phyloP scores from a whole-genome alignment of 2,888 invertebrate species.

The Lycaena phlaeas region DNA sequence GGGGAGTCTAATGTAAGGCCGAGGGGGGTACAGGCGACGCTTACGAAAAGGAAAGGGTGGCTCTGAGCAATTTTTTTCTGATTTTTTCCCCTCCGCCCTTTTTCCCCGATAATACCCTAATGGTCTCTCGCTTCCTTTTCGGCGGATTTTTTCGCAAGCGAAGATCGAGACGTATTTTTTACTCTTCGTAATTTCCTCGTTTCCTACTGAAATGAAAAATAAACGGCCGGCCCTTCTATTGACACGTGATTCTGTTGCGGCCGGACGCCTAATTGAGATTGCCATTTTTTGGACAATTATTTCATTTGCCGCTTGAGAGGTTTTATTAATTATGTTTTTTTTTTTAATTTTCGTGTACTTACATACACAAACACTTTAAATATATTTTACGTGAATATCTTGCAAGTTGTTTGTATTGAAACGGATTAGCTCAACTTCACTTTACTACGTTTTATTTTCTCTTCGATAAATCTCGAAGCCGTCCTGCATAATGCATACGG shows the following conservation, averaged over 20 bases:
- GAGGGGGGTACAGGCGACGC: conserved; percentile 52
- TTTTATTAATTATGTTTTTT: too few species aligned
- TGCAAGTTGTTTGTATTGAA: neutral
- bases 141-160: conserved; percentile 48
- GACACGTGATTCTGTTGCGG: conserved; percentile 37
- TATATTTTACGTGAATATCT: neutral
- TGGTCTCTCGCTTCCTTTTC: conserved; percentile 71
- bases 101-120: conserved; percentile 71
- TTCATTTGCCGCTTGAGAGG: conserved; percentile 13
- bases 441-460: conserved; percentile 56
- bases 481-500: conserved; percentile 64
- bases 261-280: conserved; percentile 22
- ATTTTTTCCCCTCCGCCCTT: conserved; percentile 56
- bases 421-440: conserved; percentile 22
- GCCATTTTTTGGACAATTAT: conserved; percentile 21
- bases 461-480: conserved; percentile 53
- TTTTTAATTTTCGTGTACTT: too few species aligned
- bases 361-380: too few species aligned
- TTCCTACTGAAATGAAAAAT: conserved; percentile 58
- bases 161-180: conserved; percentile 69
- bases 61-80: conserved; percentile 65
- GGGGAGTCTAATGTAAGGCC: conserved; percentile 53
- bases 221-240: conserved; percentile 42
- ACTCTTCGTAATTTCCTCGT: conserved; percentile 61
- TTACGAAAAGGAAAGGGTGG: conserved; percentile 69